phyloP scores from a whole-genome alignment of 2,113 vertebrate species.

The Ptilonorhynchus violaceus region DNA sequence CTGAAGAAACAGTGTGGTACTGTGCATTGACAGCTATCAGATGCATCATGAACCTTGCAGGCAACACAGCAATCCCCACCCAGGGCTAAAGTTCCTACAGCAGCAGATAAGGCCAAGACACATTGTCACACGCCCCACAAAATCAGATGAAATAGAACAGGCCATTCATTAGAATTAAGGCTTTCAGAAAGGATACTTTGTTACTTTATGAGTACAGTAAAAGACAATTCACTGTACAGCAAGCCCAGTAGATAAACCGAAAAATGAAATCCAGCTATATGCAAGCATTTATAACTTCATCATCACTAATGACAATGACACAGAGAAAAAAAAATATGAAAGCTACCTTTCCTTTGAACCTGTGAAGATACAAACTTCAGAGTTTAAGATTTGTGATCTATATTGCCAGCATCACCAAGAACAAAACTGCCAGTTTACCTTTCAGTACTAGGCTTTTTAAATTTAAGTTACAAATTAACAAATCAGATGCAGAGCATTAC shows the following conservation, averaged over 20 bases:
- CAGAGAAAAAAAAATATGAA: neutral
- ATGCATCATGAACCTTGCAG: neutral
- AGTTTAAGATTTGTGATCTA: neutral
- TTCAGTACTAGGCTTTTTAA: neutral
- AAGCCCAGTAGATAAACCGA: neutral
- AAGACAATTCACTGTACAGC: neutral
- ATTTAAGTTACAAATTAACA: neutral
- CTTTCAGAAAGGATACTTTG: neutral
- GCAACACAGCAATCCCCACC: neutral
- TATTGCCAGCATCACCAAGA: neutral
- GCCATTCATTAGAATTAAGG: neutral
- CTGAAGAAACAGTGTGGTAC: conserved; percentile 17
- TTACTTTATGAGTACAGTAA: neutral
- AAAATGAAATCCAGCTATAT: neutral
- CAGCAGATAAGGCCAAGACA: neutral
- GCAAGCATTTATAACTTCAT: neutral
- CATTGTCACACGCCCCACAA: neutral
- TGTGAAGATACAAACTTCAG: neutral
- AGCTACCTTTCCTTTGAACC: neutral
- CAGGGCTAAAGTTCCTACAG: neutral
- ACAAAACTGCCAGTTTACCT: neutral
- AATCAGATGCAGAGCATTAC: neutral
- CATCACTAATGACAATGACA: neutral
- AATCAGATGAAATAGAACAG: neutral
- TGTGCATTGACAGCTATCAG: neutral